phyloP scores from a whole-genome alignment of 2,113 vertebrate species.

The Apodemus sylvaticus region DNA sequence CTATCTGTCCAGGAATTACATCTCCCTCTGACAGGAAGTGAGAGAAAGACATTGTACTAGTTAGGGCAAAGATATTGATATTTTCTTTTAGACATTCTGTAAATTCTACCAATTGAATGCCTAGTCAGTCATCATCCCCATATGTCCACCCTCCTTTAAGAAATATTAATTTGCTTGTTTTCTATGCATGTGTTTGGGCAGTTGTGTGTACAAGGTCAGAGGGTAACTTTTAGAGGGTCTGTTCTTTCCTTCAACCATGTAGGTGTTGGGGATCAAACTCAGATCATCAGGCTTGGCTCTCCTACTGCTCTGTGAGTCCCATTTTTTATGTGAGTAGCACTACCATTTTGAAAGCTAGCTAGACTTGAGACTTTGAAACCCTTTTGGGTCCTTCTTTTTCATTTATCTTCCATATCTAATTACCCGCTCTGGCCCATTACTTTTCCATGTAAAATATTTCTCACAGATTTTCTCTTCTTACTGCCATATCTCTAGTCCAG shows the following conservation, averaged over 20 bases:
- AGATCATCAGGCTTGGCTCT: background rate
- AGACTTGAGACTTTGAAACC: background rate
- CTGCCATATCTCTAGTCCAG: background rate
- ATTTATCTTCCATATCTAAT: background rate
- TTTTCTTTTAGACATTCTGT: conserved; percentile 52
- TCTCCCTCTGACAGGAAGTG: background rate
- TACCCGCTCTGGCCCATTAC: background rate
- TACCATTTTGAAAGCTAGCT: background rate
- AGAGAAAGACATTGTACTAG: conserved; percentile 13
- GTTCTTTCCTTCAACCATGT: background rate
- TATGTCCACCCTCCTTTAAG: background rate
- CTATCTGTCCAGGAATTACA: conserved; percentile 6
- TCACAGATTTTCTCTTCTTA: conserved; percentile 24
- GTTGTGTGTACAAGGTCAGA: background rate
- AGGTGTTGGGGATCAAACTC: background rate
- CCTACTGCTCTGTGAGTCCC: background rate
- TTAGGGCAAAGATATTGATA: background rate
- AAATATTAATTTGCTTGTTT: background rate
- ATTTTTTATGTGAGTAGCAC: conserved; percentile 14
- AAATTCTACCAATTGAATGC: conserved; percentile 22
- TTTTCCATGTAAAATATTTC: conserved; percentile 2
- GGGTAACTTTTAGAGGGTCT: background rate
- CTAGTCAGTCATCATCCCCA: background rate
- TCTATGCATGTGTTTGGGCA: background rate
- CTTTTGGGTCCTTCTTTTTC: background rate